Conservation (phyloP, 2,888 invertebrate species). For the Lymantria dispar region DNA sequence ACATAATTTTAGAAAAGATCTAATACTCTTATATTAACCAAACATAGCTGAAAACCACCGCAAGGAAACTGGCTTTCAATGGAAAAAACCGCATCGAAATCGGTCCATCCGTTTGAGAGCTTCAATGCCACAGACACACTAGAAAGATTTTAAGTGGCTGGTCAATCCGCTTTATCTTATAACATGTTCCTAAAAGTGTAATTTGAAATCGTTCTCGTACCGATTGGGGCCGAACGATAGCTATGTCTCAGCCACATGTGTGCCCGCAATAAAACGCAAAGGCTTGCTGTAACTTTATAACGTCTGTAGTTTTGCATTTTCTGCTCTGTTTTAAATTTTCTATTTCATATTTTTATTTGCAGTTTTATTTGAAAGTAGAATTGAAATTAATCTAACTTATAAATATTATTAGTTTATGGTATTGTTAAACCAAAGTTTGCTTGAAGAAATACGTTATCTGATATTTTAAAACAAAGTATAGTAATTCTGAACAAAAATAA, state of each 20-base stretch:
- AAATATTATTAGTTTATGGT: neutral
- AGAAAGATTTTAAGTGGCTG: neutral
- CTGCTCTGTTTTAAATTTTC: constrained; percentile 16
- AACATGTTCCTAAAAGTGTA: constrained; percentile 25
- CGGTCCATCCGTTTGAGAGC: too few species aligned
- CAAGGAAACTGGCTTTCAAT: too few species aligned
- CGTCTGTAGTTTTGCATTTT: constrained; percentile 24
- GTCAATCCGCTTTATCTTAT: constrained; percentile 10
- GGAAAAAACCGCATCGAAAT: too few species aligned
- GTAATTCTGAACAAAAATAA: too few species aligned
- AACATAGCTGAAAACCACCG: too few species aligned
- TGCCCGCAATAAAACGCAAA: constrained; percentile 35
- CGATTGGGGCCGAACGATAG: constrained; percentile 34
- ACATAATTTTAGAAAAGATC: too few species aligned
- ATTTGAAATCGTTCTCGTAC: constrained; percentile 43
- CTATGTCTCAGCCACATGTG: constrained; percentile 42
- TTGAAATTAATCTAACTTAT: neutral
- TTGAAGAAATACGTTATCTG: too few species aligned
- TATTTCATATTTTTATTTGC: constrained; percentile 11
- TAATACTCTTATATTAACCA: too few species aligned
- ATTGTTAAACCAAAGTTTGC: too few species aligned
- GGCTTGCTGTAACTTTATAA: constrained; percentile 28
- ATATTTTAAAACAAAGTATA: too few species aligned
- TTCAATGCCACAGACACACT: too few species aligned
- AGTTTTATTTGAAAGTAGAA: constrained; percentile 3